These are phyloP conservation scores for Salticus scenicus DNA, from an alignment of 2,888 invertebrate species.

Conservation along the genomic window DNA sequence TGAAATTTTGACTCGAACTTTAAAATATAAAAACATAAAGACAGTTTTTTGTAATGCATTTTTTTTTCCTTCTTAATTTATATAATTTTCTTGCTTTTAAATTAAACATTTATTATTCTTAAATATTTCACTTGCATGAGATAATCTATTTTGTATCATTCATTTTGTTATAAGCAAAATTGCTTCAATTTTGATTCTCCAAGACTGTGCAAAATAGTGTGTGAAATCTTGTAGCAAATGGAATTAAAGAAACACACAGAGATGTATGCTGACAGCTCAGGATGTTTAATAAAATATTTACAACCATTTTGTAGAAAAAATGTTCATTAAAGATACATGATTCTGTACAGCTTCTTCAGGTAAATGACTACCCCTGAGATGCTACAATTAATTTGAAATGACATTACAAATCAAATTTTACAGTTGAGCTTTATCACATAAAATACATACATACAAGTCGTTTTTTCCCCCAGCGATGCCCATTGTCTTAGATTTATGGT, in stretches of 20 bases:
- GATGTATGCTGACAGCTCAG: conserved; percentile 61
- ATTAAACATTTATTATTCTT: too few species aligned
- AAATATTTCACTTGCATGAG: too few species aligned
- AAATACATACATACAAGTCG: conserved; percentile 56
- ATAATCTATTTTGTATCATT: too few species aligned
- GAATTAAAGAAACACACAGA: conserved; percentile 16
- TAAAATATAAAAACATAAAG: too few species aligned
- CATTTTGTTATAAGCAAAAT: too few species aligned
- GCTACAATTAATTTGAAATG: conserved; percentile 57
- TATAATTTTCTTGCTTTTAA: too few species aligned
- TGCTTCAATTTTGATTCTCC: too few species aligned
- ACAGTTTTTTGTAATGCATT: too few species aligned
- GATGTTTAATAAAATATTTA: conserved; percentile 71
- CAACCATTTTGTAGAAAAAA: conserved; percentile 69
- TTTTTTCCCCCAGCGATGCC: conserved; percentile 33
- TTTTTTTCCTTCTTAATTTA: too few species aligned
- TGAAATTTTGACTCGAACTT: too few species aligned
- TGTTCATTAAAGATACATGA: conserved; percentile 62
- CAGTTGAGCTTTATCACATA: conserved; percentile 69
- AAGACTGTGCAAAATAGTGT: too few species aligned
- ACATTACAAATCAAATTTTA: conserved; percentile 46
- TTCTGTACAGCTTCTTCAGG: conserved; percentile 69
- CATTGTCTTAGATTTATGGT: conserved; percentile 20
- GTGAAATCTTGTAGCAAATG: too few species aligned
- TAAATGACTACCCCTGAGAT: conserved; percentile 63